Evolutionary conservation across 2,888 invertebrate genomes (phyloP).

Genomic region (Leptopterna dolabrata): DNA sequence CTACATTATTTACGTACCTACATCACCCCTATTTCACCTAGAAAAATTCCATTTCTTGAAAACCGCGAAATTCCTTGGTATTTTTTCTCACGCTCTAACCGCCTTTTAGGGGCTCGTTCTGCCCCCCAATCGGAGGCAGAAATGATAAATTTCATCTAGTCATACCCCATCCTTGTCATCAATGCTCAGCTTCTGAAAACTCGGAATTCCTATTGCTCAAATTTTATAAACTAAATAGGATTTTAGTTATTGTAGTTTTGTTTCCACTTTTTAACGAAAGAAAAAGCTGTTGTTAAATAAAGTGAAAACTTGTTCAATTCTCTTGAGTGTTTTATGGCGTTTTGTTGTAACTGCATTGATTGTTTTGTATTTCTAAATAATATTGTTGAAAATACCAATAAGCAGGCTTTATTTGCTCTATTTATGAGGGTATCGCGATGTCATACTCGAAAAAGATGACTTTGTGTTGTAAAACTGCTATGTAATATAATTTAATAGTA

Average conservation of each 20-base stretch:
- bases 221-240: background rate
- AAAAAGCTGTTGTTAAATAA: background rate
- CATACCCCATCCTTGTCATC: slow-evolving; percentile 36
- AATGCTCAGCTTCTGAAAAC: slow-evolving; percentile 40
- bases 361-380: background rate
- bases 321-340: background rate
- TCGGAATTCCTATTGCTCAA: slow-evolving; percentile 45
- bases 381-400: background rate
- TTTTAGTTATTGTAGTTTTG: slow-evolving; percentile 21
- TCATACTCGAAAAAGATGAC: background rate
- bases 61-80: too few relatives aligned
- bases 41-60: too few relatives aligned
- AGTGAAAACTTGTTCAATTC: background rate
- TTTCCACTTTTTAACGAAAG: background rate
- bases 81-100: too few relatives aligned
- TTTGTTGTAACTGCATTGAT: background rate
- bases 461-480: slow-evolving; percentile 8
- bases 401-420: background rate
- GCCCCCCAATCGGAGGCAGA: too few relatives aligned
- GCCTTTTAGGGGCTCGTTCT: too few relatives aligned
- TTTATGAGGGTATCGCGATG: background rate
- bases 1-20: too few relatives aligned
- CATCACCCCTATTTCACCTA: too few relatives aligned
- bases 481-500: slow-evolving; percentile 18
- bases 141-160: slow-evolving; percentile 8